A percentile compares a stretch with the other conserved stretches of the same genome.
Conservation (phyloP, 2,797 vertebrate genomes). For the Halcyon smyrnensis region DNA sequence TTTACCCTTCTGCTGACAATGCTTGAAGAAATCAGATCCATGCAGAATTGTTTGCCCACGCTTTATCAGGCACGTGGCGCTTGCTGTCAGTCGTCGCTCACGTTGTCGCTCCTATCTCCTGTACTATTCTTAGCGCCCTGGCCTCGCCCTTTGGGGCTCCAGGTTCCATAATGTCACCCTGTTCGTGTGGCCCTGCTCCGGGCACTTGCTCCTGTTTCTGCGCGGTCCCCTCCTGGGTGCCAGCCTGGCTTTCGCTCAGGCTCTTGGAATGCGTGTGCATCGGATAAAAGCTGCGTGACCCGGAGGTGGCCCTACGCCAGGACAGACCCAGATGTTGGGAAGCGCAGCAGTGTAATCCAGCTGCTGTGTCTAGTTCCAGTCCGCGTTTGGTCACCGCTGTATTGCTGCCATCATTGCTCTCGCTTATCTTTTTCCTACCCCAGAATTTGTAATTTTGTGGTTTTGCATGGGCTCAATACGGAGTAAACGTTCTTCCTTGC, state of each 20-base stretch:
- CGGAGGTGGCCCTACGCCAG: not conserved
- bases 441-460: not conserved
- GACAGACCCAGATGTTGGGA: not conserved
- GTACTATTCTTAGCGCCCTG: not conserved
- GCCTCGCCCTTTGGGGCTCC: not conserved
- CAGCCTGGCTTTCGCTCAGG: not conserved
- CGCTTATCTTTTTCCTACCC: not conserved
- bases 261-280: not conserved
- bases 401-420: not conserved
- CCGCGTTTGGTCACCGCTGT: not conserved
- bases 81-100: not conserved
- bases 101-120: not conserved
- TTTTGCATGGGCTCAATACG: not conserved
- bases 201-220: not conserved
- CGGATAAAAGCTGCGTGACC: not conserved
- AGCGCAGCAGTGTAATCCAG: not conserved
- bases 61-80: not conserved
- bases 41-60: not conserved
- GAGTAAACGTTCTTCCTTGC: not conserved
- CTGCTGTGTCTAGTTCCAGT: not conserved
- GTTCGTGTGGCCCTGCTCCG: not conserved
- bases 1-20: not conserved
- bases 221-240: not conserved
- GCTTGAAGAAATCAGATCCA: not conserved
- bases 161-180: not conserved